Evolutionary conservation across 1,140 invertebrate species (phyloP).

Genomic region (Scaptomyza montana): DNA sequence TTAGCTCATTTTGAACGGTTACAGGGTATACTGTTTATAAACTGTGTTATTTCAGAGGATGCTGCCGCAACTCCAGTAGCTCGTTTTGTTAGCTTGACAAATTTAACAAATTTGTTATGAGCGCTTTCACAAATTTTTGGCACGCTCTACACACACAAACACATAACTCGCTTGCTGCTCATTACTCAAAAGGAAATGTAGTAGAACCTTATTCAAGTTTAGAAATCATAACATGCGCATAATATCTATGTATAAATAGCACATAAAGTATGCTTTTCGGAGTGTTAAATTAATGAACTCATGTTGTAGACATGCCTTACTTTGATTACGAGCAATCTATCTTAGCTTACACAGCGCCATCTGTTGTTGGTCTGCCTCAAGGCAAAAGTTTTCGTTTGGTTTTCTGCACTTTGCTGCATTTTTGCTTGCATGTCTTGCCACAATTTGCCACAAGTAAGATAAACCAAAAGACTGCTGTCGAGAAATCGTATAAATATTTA

Average conservation of each 20-base stretch:
- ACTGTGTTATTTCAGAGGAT: not conserved
- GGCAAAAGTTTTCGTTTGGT: constrained; percentile 12
- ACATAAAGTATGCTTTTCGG: constrained; percentile 26
- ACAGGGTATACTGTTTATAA: not conserved
- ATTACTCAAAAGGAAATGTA: constrained; percentile 65
- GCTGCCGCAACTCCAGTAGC: not conserved
- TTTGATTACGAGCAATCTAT: constrained; percentile 51
- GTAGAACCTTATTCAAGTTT: constrained; percentile 36
- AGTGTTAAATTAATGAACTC: constrained; percentile 70
- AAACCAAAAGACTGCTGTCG: constrained; percentile 4
- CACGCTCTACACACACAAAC: constrained; percentile 19
- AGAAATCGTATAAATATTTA: constrained; percentile 59
- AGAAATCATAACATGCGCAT: constrained; percentile 10
- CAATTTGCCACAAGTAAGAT: constrained; percentile 50
- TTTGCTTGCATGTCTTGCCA: constrained; percentile 57
- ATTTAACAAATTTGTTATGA: constrained; percentile 70
- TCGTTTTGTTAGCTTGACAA: constrained; percentile 42
- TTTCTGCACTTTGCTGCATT: constrained; percentile 36
- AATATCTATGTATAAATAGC: constrained; percentile 10
- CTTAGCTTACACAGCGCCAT: not conserved
- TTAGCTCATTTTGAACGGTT: too few species aligned
- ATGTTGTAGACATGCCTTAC: constrained; percentile 64
- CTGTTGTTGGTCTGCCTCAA: constrained; percentile 2
- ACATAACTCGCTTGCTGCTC: constrained; percentile 35
- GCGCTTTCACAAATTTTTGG: constrained; percentile 52